Evolutionary conservation across 2,888 invertebrate species (phyloP).

Genomic region (Machimus rusticus): DNA sequence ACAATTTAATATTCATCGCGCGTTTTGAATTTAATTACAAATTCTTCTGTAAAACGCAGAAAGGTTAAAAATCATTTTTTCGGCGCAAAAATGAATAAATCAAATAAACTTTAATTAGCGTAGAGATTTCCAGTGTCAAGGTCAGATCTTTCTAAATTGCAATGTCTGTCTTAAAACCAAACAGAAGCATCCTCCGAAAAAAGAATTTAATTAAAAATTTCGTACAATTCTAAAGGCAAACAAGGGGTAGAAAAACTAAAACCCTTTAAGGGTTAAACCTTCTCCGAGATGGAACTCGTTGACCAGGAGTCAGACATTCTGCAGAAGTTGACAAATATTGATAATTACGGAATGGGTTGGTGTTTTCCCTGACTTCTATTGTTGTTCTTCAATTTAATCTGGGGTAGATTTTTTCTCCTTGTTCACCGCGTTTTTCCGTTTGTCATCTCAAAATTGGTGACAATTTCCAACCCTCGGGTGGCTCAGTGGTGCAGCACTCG

Average conservation of each 20-base stretch:
- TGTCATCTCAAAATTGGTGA: neutral
- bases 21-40: neutral
- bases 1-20: neutral
- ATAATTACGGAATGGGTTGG: neutral
- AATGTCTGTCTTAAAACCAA: neutral
- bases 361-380: neutral
- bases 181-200: neutral
- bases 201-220: neutral
- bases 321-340: neutral
- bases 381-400: neutral
- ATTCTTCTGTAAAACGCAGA: neutral
- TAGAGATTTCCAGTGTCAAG: neutral
- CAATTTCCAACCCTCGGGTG: neutral
- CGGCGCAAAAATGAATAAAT: neutral
- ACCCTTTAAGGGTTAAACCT: neutral
- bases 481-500: neutral
- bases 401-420: neutral
- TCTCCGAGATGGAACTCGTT: neutral
- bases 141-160: neutral
- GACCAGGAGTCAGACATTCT: neutral
- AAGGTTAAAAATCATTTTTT: neutral
- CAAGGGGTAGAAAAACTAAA: neutral
- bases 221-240: neutral
- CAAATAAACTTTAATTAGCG: neutral
- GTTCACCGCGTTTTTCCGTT: neutral